These are phyloP conservation scores for Papilio dardanus DNA, from an alignment of 1,140 invertebrate species.

Conservation along the genomic window DNA sequence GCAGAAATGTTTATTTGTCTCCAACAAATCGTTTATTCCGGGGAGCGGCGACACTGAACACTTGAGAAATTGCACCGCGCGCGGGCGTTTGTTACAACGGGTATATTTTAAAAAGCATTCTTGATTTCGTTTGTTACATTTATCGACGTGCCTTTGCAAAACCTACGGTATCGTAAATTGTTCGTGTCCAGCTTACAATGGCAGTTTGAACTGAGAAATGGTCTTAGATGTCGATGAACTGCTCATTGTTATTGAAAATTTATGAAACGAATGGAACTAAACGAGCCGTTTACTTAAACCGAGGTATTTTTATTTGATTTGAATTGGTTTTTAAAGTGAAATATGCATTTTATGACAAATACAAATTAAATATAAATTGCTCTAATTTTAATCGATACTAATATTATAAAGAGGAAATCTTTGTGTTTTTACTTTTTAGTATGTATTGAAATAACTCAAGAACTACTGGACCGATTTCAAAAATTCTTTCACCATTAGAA, in stretches of 20 bases:
- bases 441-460: too few species aligned
- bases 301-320: not conserved
- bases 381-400: too few species aligned
- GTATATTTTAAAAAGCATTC: constrained; percentile 61
- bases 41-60: constrained; percentile 56
- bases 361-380: too few species aligned
- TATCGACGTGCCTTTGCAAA: constrained; percentile 52
- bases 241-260: constrained; percentile 24
- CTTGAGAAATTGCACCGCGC: constrained; percentile 53
- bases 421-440: too few species aligned
- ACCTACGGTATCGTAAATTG: constrained; percentile 52
- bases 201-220: constrained; percentile 32
- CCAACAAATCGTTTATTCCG: constrained; percentile 60
- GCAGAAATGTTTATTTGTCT: constrained; percentile 59
- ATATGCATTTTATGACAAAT: not conserved
- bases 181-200: constrained; percentile 46
- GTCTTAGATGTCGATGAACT: constrained; percentile 17
- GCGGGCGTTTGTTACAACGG: constrained; percentile 56
- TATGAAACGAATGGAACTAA: constrained; percentile 14
- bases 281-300: constrained; percentile 12
- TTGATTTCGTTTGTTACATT: constrained; percentile 55
- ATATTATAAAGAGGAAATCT: too few species aligned
- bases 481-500: too few species aligned
- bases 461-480: too few species aligned
- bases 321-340: not conserved